phyloP scores from a whole-genome alignment of 2,888 invertebrate species.

The Dynastes grantii region DNA sequence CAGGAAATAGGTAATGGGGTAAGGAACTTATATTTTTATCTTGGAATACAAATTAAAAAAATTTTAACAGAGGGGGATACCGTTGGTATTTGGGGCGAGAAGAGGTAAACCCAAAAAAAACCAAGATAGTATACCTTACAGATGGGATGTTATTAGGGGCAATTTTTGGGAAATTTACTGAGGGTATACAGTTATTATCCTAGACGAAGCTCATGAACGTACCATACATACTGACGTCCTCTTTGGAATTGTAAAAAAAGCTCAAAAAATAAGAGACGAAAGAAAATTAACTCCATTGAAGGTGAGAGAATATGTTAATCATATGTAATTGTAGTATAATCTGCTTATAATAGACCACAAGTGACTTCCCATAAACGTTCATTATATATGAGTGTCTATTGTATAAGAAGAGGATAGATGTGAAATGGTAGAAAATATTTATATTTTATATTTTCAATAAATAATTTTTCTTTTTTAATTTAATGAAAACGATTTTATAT shows the following conservation, averaged over 20 bases:
- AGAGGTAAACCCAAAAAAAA: constrained; percentile 84
- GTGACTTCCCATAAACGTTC: too few species aligned
- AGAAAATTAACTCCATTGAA: constrained; percentile 78
- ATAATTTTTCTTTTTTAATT: too few species aligned
- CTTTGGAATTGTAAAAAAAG: constrained; percentile 92
- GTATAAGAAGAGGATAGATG: too few species aligned
- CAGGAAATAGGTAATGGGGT: constrained; percentile 82
- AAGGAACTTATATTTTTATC: constrained; percentile 50
- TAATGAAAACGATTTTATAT: too few species aligned
- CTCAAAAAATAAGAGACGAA: constrained; percentile 82
- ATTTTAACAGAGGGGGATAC: constrained; percentile 65
- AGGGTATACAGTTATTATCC: constrained; percentile 86
- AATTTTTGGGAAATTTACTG: too few species aligned
- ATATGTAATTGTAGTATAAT: constrained; percentile 16
- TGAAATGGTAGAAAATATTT: too few species aligned
- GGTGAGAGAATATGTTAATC: constrained; percentile 67
- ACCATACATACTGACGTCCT: constrained; percentile 95
- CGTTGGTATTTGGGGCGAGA: constrained; percentile 88
- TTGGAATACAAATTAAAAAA: not conserved
- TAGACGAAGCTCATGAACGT: constrained; percentile 97
- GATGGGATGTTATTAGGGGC: constrained; percentile 96
- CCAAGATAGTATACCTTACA: constrained; percentile 93
- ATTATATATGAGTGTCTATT: too few species aligned
- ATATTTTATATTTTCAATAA: too few species aligned
- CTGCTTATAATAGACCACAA: too few species aligned